Evolutionary conservation across 2,797 vertebrate species (phyloP).

Genomic region (Rhinoraja longicauda): DNA sequence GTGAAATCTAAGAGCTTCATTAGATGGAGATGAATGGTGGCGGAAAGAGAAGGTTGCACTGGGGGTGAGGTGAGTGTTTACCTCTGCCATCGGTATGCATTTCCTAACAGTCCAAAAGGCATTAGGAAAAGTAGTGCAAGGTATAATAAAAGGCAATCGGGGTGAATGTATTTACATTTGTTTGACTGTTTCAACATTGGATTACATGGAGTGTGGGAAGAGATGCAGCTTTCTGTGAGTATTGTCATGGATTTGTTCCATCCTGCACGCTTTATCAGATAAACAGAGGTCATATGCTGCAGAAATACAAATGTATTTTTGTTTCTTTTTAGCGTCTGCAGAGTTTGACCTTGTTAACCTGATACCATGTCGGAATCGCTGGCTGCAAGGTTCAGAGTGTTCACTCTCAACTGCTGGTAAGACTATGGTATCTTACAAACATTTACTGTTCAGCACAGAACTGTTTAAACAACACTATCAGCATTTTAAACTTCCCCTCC

Average conservation of each 20-base stretch:
- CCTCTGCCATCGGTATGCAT: too few relatives aligned
- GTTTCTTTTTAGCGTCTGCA: neutral
- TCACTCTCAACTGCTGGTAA: conserved; percentile 36
- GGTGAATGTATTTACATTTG: neutral
- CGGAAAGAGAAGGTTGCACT: too few relatives aligned
- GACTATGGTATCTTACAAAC: neutral
- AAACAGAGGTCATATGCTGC: neutral
- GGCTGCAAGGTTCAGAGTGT: conserved; percentile 27
- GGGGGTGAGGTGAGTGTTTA: too few relatives aligned
- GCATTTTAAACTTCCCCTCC: neutral
- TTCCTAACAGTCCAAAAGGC: neutral
- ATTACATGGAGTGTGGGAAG: neutral
- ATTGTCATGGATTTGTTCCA: neutral
- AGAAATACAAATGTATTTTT: neutral
- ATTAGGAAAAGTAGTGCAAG: neutral
- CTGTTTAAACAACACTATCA: neutral
- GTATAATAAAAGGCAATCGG: too few relatives aligned
- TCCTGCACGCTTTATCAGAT: neutral
- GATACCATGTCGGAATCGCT: neutral
- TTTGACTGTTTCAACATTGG: neutral
- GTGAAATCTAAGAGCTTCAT: neutral
- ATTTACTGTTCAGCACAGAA: neutral
- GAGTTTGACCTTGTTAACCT: neutral
- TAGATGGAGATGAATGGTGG: neutral
- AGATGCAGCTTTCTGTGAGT: neutral